phyloP scores from a whole-genome alignment of 2,113 vertebrate species.

The Indicator maculatus region DNA sequence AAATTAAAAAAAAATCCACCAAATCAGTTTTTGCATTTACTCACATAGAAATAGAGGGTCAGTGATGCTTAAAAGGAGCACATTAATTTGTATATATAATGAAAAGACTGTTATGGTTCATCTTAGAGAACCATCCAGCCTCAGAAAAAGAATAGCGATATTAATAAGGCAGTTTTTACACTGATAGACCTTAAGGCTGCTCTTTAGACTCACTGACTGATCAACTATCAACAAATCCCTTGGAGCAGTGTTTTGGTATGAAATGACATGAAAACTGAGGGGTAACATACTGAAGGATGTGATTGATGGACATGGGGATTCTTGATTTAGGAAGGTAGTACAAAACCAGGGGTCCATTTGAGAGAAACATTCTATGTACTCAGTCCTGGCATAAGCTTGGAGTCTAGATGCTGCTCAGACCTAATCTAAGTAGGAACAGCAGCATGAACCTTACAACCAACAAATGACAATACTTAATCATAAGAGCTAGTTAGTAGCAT shows the following conservation, averaged over 20 bases:
- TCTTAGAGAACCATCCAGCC: not conserved
- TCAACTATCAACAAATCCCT: not conserved
- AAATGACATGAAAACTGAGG: not conserved
- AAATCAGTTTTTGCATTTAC: not conserved
- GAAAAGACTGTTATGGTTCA: not conserved
- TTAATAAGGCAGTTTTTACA: not conserved
- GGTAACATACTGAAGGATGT: not conserved
- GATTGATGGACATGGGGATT: not conserved
- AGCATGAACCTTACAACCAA: not conserved
- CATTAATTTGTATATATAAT: not conserved
- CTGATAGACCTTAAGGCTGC: not conserved
- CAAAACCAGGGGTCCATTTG: not conserved
- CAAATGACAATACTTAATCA: not conserved
- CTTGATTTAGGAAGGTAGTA: not conserved
- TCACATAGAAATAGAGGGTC: not conserved
- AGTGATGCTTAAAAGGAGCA: not conserved
- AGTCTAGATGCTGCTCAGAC: not conserved
- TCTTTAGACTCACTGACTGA: not conserved
- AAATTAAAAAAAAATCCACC: not conserved
- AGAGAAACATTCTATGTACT: not conserved
- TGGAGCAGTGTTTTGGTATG: not conserved
- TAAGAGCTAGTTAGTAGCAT: not conserved
- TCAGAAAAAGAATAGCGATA: not conserved
- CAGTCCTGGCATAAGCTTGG: not conserved
- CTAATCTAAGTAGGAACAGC: not conserved